Evolutionary conservation across 1,140 invertebrate genomes (phyloP).

Genomic region (Ostrea denselamellosa): DNA sequence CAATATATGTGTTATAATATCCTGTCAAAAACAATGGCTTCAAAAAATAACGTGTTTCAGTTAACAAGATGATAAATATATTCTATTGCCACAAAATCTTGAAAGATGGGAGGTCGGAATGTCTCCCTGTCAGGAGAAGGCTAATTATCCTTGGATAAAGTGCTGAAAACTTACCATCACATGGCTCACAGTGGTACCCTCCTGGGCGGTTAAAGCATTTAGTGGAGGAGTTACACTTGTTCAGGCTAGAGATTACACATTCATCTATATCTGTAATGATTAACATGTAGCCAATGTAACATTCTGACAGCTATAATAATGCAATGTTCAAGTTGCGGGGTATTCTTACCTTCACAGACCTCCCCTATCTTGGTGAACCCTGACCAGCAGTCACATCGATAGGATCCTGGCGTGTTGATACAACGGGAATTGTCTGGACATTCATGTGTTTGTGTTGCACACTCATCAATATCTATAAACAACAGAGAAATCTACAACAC

Average conservation of each 20-base stretch:
- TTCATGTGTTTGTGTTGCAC: conserved; percentile 50
- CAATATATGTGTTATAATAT: background rate
- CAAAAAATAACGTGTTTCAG: background rate
- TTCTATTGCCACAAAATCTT: no score
- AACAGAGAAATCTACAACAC: no score
- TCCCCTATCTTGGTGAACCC: conserved; percentile 55
- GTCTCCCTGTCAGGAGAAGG: no score
- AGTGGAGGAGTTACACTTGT: conserved; percentile 18
- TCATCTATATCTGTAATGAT: conserved; percentile 54
- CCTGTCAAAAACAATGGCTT: background rate
- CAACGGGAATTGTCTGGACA: conserved; percentile 60
- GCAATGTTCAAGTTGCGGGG: background rate
- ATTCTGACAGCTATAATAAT: background rate
- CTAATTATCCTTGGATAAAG: background rate
- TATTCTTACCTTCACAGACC: conserved; percentile 51
- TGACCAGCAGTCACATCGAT: conserved; percentile 58
- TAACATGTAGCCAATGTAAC: background rate
- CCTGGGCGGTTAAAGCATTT: conserved; percentile 54
- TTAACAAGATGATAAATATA: no score
- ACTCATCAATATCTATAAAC: conserved; percentile 65
- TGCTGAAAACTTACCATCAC: conserved; percentile 35
- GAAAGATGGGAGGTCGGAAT: no score
- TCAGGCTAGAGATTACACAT: conserved; percentile 40
- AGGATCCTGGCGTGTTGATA: conserved; percentile 57
- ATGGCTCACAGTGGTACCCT: conserved; percentile 48